Evolutionary conservation across 2,113 vertebrate species (phyloP), one percentile per base, ranked within the genome.

Genomic region (Eublepharis macularius): DNA sequence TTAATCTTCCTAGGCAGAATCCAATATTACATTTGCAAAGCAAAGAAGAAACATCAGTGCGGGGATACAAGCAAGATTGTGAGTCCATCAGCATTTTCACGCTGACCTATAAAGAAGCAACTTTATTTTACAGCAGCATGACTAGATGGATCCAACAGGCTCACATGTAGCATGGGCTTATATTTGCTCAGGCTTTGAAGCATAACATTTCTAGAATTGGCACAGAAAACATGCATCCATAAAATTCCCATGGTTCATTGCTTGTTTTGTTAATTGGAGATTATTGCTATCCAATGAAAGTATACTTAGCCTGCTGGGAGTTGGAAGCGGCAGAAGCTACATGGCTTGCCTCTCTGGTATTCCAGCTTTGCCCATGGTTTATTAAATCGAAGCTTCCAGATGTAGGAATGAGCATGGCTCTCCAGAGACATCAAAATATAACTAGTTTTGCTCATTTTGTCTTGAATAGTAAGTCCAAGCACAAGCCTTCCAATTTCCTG

Each of bases 1-100:
- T 85, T 91, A 93, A 94, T 93, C 85, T 81, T 88, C 45, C 68
- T 82, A 90, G 86, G 82, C 82, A 91, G 84, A 89, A 88, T 5
- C 32, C 41, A 92, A 90, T 80, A 66, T 76, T 51, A 39, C 85
- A 39, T 76, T 92, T 74, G 85, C 45, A 91, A 87, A 86, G 45
- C n/a, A 87, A 89, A 76, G 87, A 4, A 2, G 82, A 69, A 76
- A 91, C 84, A 75, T 82, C 78, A 74, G 76, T n/a, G n/a, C 14
- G 65, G 47, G 17, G 88, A 77, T 91, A 91, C 73, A 90, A 68
- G 32, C 12, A 49, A 72, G 79, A 51, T 89, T 84, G 63, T n/a
- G 87, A 85, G 82, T 84, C 8, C 68, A 80, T 85, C 70, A n/a
- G 29, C 29, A 78, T 81, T 90, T 89, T 89, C 66, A 80, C 65